These are phyloP conservation scores for Abrostola tripartita DNA, from an alignment of 2,888 invertebrate species.

Conservation along the genomic window DNA sequence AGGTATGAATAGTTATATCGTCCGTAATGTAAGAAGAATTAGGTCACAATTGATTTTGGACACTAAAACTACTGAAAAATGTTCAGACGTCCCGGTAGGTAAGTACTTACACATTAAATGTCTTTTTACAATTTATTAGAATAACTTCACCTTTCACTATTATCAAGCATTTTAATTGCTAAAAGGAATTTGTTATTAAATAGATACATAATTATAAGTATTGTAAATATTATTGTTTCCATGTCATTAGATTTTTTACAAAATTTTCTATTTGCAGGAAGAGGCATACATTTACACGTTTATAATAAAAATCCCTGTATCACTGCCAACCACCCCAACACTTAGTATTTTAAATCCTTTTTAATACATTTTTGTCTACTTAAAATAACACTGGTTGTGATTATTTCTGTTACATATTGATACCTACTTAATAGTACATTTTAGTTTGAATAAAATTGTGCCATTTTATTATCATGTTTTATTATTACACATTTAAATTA, in stretches of 20 bases:
- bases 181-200: constrained; percentile 54
- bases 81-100: constrained; percentile 44
- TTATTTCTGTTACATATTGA: constrained; percentile 66
- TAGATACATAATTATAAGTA: constrained; percentile 46
- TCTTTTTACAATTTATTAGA: constrained; percentile 42
- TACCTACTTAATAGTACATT: constrained; percentile 68
- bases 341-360: constrained; percentile 49
- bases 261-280: constrained; percentile 61
- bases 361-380: constrained; percentile 62
- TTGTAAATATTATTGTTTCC: constrained; percentile 61
- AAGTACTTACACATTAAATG: constrained; percentile 58
- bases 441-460: constrained; percentile 79
- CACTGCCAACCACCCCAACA: constrained; percentile 67
- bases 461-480: constrained; percentile 71
- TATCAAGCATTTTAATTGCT: constrained; percentile 28
- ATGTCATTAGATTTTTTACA: constrained; percentile 72
- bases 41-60: constrained; percentile 59
- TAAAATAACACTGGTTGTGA: constrained; percentile 80
- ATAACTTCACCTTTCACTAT: constrained; percentile 30
- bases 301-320: constrained; percentile 46
- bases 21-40: constrained; percentile 44
- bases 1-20: constrained; percentile 49
- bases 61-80: constrained; percentile 38
- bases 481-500: constrained; percentile 43
- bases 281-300: constrained; percentile 50